These are phyloP conservation scores for Norana najaformis DNA, from an alignment of 2,888 invertebrate species.

Conservation along the genomic window DNA sequence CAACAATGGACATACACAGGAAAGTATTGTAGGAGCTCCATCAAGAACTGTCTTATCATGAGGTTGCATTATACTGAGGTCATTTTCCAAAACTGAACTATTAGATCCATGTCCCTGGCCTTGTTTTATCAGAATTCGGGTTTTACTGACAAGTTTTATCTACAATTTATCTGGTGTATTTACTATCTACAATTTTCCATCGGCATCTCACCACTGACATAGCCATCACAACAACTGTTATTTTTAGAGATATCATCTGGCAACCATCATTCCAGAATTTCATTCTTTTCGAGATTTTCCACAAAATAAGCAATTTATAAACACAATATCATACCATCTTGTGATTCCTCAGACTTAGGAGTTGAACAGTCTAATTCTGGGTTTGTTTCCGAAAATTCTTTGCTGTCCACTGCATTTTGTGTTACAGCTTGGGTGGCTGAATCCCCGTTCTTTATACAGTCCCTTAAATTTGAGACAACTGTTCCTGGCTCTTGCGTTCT, in stretches of 20 bases:
- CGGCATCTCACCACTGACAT: background rate
- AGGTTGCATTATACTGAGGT: too few species aligned
- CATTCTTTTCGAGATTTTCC: background rate
- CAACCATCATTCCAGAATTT: background rate
- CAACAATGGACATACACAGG: background rate
- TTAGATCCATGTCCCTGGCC: too few species aligned
- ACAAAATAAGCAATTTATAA: background rate
- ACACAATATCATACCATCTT: background rate
- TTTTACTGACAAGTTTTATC: too few species aligned
- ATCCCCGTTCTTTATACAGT: background rate
- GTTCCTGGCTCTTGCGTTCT: conserved; percentile 3
- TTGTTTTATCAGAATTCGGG: too few species aligned
- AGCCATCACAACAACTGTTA: background rate
- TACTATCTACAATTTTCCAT: background rate
- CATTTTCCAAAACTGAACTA: too few species aligned
- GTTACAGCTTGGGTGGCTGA: background rate
- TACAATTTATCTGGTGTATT: too few species aligned
- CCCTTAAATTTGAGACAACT: background rate
- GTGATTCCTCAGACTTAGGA: background rate
- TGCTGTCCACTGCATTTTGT: background rate
- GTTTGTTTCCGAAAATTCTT: background rate
- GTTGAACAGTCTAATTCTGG: background rate
- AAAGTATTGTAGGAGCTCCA: too few species aligned
- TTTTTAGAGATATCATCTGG: background rate
- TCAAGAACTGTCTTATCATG: too few species aligned